Evolutionary conservation across 2,888 invertebrate species (phyloP), one percentile per base, ranked within the genome.

Genomic region (Lutraria lutraria): DNA sequence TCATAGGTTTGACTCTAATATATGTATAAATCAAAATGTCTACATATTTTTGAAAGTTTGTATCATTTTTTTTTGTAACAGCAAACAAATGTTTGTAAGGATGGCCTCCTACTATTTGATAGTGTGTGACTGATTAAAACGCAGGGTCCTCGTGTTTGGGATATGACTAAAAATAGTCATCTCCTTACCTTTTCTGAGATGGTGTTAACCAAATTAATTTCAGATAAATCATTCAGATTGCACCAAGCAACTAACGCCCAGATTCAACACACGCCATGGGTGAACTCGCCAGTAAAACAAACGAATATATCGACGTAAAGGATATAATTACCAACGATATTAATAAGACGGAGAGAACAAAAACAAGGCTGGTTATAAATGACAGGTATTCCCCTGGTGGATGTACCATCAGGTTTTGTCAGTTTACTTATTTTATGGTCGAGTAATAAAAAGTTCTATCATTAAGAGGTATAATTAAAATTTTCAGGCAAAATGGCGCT

Each of bases 261-360:
- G 81, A 81, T 60, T 4, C 31, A 34, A n/a, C 25, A 53, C 86
- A 86, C 86, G 86, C 81, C 81, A 43, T 72, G 52, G 10, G 31
- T 68, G 56, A 60, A 25, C 15, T 25, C 60, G 79, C 16, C 80
- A 52, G 52, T 80, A 79, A 79, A 85, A 60, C 85, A 34, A 81
- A 79, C 81, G 63, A 76, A 76, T 81, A 54, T 60, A 63, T 85
- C 80, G 80, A 34, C 85, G 34, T 25, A 76, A 85, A 85, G 60
- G 25, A 76, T 31, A 82, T 87, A 87, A 87, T 87, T 87, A 79
- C 87, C 84, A 87, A 81, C 54, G 87, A 56, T 87, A 76, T 29
- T 52, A 76, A 52, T 29, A 21, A 31, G 54, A 54, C 80, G 16
- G 80, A 85, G 80, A 85, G 80, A 85, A 60, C 79, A 85, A 79